Base-by-base conservation (phyloP, 2,113 vertebrate genomes). In the Taxidea taxus region DNA sequence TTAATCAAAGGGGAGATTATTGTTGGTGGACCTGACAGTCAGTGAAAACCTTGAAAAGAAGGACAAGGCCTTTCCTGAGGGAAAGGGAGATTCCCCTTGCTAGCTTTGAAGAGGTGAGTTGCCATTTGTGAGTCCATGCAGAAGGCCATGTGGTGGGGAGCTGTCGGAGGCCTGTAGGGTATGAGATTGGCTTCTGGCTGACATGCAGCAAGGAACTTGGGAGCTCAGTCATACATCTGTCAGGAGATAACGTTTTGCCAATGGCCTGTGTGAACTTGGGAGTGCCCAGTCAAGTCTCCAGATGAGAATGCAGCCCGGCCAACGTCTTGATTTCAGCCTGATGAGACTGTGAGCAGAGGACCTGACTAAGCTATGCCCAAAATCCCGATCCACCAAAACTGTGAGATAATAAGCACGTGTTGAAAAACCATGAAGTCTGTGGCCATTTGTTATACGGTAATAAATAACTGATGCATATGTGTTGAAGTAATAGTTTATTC, bases 81-180 rank as follows among this genome's bases (percentile, higher is more conserved):
- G 42, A 74, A n/a, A 72, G 3, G 29, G 58, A 42, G 58, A 27
- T 11, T 37, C 3, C 34, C 3, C 20, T 95, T 77, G 56, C 15
- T 51, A 75, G n/a, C 34, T 82, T 60, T 49, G 44, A 70, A 78
- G 91, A 85, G 18, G 7, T 25, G 14, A 58, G 23, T 27, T 34
- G 18, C 15, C 31, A 27, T 21, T 21, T 44, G 37, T 7, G 29
- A 74, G 34, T 51, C 12, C 13, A 10, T 16, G 34, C 34, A 49
- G 39, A 80, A 60, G 7, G 6, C 14, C 12, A 7, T 1, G 1
- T 20, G 15, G 18, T 37, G 9, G 56, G 20, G 34, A 9, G 18
- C 15, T 27, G 11, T 2, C 1, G 3, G n/a, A 7, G 9, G n/a
- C 0, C 11, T 49, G 49, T 7, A 3, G 31, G 87, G 31, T 25